Base-by-base conservation (phyloP, 2,888 invertebrate species). In the Rhorus exstirpatorius region DNA sequence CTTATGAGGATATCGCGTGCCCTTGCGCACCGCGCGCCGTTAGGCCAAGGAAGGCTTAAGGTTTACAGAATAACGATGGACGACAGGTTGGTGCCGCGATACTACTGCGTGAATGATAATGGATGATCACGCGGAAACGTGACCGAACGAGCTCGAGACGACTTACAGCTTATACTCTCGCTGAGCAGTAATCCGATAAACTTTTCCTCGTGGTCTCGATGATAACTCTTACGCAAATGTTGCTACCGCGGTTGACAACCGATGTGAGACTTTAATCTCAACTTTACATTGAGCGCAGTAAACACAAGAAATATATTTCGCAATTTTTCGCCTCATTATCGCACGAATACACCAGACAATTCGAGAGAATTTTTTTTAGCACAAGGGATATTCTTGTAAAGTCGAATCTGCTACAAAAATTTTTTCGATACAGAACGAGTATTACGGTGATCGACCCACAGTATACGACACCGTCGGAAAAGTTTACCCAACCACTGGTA, bases 1-100 rank as follows among this genome's bases (percentile, higher is more conserved):
- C 79, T 83, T 83, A 83, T 68, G 83, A 83, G 81, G 41, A 77
- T 67, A 71, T 83, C 70, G 81, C 83, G 83, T 81, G 83, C 79
- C 44, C 60, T 35, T 35, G 51, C 35, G n/a, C 35, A 24, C 12
- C n/a, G n/a, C 10, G 10, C 7, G 17, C 49, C 26, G 7, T 31
- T 1, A 24, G 2, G 12, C 17, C 26, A 1, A n/a, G 26, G 4
- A 26, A n/a, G 55, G 12, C 6, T 7, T 12, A 55, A 79, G 80
- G 63, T 72, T 72, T 41, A 65, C 67, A 55, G 61, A 83, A 76
- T 61, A 71, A 76, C 70, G 58, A 60, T 58, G 61, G 70, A 65
- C 75, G 58, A 71, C 60, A 44, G 26, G 49, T 21, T 14, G 55
- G 26, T 17, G 70, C 60, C 58, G 44, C 4, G 61, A 19, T 4